Evolutionary conservation across 2,888 invertebrate species (phyloP).

Genomic region (Caenorhabditis becei): DNA sequence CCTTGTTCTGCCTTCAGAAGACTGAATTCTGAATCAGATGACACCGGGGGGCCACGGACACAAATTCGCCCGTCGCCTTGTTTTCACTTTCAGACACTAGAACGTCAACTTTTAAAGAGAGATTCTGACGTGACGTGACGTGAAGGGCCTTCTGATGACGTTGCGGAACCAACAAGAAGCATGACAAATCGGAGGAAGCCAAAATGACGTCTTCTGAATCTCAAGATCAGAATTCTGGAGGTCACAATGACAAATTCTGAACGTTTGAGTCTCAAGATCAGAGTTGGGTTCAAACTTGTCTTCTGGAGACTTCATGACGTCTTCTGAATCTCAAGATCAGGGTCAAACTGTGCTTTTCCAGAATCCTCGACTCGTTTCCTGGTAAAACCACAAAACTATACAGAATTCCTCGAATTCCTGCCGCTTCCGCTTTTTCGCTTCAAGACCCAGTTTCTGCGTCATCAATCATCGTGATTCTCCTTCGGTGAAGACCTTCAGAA

Average conservation of each 20-base stretch:
- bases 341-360: no score
- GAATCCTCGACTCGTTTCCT: no score
- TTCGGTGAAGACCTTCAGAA: constrained; percentile 1
- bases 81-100: not conserved
- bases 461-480: not conserved
- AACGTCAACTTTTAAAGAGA: not conserved
- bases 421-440: not conserved
- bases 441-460: not conserved
- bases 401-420: constrained; percentile 2
- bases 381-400: not conserved
- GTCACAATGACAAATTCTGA: not conserved
- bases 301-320: not conserved
- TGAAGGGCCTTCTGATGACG: no score
- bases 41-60: not conserved
- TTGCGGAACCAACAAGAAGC: not conserved
- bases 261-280: not conserved
- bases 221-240: not conserved
- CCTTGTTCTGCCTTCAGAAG: not conserved
- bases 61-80: not conserved
- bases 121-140: not conserved
- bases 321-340: not conserved
- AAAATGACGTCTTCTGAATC: not conserved
- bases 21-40: constrained; percentile 1
- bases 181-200: not conserved
- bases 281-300: not conserved